Base-by-base conservation (phyloP, 37 sponge, comb jelly and placozoan genomes). In the Haliclona indistincta region DNA sequence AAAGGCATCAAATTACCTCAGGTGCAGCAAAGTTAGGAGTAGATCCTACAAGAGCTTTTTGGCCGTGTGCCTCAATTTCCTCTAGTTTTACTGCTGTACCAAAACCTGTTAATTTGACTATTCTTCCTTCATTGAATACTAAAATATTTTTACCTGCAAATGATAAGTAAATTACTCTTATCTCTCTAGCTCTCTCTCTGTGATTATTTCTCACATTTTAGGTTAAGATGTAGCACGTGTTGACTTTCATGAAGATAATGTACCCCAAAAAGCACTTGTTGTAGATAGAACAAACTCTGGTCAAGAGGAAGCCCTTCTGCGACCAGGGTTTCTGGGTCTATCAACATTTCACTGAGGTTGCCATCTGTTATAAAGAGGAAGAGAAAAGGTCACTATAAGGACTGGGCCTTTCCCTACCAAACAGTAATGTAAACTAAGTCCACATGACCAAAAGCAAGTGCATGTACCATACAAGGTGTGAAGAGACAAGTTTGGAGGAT, bases 1-100 rank as follows among this genome's bases (percentile, higher is more conserved):
- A 17, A 8, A 47, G 8, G 13, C 49, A 47, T 47, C 13, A 17
- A 58, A 38, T 53, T 32, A 84, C 84, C 84, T 84, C 84, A 26
- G 84, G 84, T 11, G 84, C 51, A 61, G 77, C 64, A 65, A 84
- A 84, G 28, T 70, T 33, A 19, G 84, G 84, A 13, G 84, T 84
- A 13, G 38, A 42, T 40, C 76, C 70, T 15, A 35, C 58, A 54
- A 64, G 52, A 4, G 40, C 33, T 5, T 33, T 26, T 3, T 1
- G 1, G 26, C 43, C 28, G 17, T 4, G 3, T 2, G 54, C 28
- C n/a, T 68, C 64, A 3, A 75, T 43, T 28, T 73, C 75, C 2
- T 70, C 77, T 0, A 84, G 13, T 8, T 54, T 47, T 6, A 68
- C 30, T 0, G 84, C 84, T 28, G 58, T 84, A 19, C 84, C 84